Evolutionary conservation across 2,797 vertebrate species (phyloP).

Genomic region (Molossus molossus): DNA sequence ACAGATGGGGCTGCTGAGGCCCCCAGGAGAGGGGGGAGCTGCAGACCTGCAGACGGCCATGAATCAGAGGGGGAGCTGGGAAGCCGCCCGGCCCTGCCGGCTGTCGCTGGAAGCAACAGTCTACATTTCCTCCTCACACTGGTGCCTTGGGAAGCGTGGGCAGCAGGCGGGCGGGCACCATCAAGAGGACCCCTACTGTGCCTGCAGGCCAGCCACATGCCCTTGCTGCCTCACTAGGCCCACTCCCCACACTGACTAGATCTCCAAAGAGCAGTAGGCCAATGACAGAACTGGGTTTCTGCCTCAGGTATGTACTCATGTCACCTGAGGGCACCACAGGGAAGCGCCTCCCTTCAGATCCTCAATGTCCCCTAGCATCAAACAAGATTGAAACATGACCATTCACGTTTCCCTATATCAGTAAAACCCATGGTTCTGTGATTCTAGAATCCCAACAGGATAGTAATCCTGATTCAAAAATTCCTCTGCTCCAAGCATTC

Average conservation of each 20-base stretch:
- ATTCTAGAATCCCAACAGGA: constrained; percentile 56
- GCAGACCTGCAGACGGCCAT: constrained; percentile 77
- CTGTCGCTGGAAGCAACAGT: constrained; percentile 87
- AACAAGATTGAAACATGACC: constrained; percentile 52
- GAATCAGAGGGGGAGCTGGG: constrained; percentile 87
- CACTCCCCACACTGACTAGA: not conserved
- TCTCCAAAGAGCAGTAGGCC: constrained; percentile 3
- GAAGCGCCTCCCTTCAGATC: constrained; percentile 15
- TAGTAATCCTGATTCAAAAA: constrained; percentile 55
- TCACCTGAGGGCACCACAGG: constrained; percentile 59
- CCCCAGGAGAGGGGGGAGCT: constrained; percentile 80
- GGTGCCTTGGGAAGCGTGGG: constrained; percentile 84
- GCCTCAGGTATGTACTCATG: not conserved
- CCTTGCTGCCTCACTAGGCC: constrained; percentile 62
- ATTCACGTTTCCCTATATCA: constrained; percentile 52
- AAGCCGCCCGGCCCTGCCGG: constrained; percentile 85
- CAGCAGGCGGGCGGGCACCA: constrained; percentile 71
- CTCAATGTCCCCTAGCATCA: not conserved
- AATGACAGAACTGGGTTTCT: constrained; percentile 43
- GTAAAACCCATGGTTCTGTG: constrained; percentile 56
- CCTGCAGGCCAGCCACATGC: constrained; percentile 67
- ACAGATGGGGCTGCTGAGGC: constrained; percentile 87
- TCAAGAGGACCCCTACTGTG: constrained; percentile 81
- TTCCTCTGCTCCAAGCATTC: constrained; percentile 21
- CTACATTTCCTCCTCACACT: constrained; percentile 84